Evolutionary conservation across 37 sponge, comb jelly and placozoan genomes (phyloP).

Genomic region (Bolinopsis microptera): DNA sequence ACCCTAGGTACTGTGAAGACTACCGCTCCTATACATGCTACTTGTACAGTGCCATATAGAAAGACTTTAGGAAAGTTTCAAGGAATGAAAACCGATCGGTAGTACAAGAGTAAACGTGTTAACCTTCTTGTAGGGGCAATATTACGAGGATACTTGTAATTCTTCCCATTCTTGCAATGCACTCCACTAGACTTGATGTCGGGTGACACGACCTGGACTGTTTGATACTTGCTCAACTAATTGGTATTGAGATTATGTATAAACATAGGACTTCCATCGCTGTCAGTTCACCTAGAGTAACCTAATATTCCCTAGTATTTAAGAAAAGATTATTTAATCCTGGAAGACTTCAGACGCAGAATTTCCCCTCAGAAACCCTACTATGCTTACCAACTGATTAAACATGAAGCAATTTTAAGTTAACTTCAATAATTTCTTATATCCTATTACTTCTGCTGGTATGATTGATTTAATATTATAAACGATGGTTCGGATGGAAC

Average conservation of each 20-base stretch:
- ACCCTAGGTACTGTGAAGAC: no score
- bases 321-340: neutral
- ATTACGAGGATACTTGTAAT: no score
- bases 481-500: neutral
- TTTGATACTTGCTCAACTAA: neutral
- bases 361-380: neutral
- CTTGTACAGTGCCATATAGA: neutral
- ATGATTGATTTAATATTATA: neutral
- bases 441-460: neutral
- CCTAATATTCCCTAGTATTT: neutral
- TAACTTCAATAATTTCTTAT: neutral
- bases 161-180: no score
- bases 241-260: neutral
- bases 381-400: neutral
- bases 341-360: neutral
- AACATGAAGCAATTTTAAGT: neutral
- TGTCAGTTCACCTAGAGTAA: neutral
- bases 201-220: no score
- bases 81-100: no score
- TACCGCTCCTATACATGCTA: no score
- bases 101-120: no score
- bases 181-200: no score
- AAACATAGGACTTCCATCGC: neutral
- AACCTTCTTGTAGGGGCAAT: no score
- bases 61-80: neutral